A percentile compares a stretch with the other conserved stretches of the same genome.
Evolutionary conservation across 2,888 invertebrate genomes (phyloP).

Genomic region (Ptychoptera contaminata): DNA sequence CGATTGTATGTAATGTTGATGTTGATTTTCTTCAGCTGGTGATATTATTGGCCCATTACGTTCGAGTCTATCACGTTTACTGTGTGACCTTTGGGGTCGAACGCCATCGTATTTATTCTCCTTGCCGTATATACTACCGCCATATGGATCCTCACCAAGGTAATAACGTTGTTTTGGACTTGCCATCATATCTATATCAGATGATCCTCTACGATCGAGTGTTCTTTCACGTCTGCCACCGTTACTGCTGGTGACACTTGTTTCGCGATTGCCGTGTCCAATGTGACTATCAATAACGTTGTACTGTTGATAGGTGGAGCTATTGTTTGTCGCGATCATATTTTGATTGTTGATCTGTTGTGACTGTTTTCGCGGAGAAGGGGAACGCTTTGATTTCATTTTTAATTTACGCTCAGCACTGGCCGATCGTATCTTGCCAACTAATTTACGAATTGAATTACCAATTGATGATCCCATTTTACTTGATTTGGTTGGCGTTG

Average conservation of each 20-base stretch:
- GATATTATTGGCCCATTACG: slow-evolving; percentile 13
- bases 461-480: slow-evolving; percentile 48
- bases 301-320: slow-evolving; percentile 30
- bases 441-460: slow-evolving; percentile 65
- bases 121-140: slow-evolving; percentile 65
- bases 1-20: slow-evolving; percentile 21
- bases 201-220: slow-evolving; percentile 15
- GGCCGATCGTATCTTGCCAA: slow-evolving; percentile 66
- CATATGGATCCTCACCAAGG: slow-evolving; percentile 75
- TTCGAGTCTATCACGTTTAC: slow-evolving; percentile 15
- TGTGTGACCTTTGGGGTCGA: slow-evolving; percentile 30
- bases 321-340: slow-evolving; percentile 16
- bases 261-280: slow-evolving; percentile 14
- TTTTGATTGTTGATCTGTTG: slow-evolving; percentile 34
- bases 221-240: slow-evolving; percentile 14
- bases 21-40: slow-evolving; percentile 16
- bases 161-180: slow-evolving; percentile 62
- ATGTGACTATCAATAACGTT: slow-evolving; percentile 33
- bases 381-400: slow-evolving; percentile 33
- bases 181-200: slow-evolving; percentile 22
- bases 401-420: slow-evolving; percentile 50
- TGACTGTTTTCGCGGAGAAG: slow-evolving; percentile 28
- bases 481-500: slow-evolving; percentile 19
- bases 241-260: slow-evolving; percentile 17
- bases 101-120: slow-evolving; percentile 68